These are phyloP conservation scores for Neopelma chrysocephalum DNA, from an alignment of 2,797 vertebrate species.

Conservation along the genomic window DNA sequence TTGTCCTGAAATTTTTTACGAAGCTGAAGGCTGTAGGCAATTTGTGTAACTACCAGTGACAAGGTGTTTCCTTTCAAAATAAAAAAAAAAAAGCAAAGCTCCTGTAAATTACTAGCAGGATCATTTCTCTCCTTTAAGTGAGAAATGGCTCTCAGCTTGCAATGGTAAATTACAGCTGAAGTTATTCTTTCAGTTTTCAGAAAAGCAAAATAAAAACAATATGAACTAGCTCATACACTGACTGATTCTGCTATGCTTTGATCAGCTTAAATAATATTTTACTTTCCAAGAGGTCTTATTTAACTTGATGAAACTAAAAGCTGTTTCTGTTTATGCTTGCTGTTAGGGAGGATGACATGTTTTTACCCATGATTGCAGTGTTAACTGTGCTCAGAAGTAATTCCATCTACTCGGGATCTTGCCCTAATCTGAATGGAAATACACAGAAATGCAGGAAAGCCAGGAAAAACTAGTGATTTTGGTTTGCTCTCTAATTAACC, in stretches of 20 bases:
- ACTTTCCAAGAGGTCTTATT: not conserved
- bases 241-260: not conserved
- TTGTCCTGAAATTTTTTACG: not conserved
- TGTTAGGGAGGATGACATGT: not conserved
- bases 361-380: not conserved
- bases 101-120: not conserved
- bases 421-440: not conserved
- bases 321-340: not conserved
- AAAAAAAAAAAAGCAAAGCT: not conserved
- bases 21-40: not conserved
- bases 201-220: not conserved
- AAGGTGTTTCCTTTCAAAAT: constrained; percentile 1
- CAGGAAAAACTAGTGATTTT: not conserved
- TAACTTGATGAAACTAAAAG: not conserved
- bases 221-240: not conserved
- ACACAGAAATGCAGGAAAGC: not conserved
- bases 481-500: not conserved
- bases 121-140: not conserved
- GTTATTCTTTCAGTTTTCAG: not conserved
- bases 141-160: not conserved
- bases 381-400: not conserved
- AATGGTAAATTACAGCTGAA: not conserved
- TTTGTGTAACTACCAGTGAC: not conserved
- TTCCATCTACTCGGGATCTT: not conserved
- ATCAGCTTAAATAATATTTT: constrained; percentile 2